Percentiles rank a stretch among this genome's conserved stretches.
phyloP scores from a whole-genome alignment of 2,888 invertebrate genomes.

The Acrocyrtus sp. region DNA sequence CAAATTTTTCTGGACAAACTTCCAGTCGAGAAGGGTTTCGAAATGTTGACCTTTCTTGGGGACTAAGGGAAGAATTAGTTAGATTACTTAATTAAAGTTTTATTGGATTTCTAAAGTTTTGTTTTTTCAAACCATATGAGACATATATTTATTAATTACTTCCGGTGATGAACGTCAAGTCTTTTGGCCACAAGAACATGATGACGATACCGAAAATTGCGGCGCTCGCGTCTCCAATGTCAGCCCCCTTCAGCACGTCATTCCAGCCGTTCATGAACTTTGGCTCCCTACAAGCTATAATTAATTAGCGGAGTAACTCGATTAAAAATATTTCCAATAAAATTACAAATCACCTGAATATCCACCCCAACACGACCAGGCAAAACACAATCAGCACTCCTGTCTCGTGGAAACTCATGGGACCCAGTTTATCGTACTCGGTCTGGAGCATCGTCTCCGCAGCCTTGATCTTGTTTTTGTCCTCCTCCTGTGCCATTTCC shows the following conservation, averaged over 20 bases:
- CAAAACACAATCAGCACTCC: conserved; percentile 32
- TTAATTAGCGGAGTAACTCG: conserved; percentile 24
- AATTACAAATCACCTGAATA: conserved; percentile 12
- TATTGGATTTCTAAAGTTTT: not conserved
- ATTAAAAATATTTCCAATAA: not conserved
- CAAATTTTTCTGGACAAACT: conserved; percentile 46
- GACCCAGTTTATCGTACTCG: conserved; percentile 41
- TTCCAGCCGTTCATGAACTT: conserved; percentile 53
- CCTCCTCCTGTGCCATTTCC: conserved; percentile 5
- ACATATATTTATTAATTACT: conserved; percentile 14
- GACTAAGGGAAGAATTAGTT: conserved; percentile 3
- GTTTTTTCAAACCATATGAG: not conserved
- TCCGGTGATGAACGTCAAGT: conserved; percentile 74
- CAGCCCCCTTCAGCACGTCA: conserved; percentile 28
- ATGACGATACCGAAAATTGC: conserved; percentile 84
- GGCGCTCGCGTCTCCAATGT: conserved; percentile 50
- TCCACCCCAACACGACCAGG: conserved; percentile 14
- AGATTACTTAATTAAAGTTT: not conserved
- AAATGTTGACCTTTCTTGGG: conserved; percentile 27
- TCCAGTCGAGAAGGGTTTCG: conserved; percentile 51
- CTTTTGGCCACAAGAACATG: conserved; percentile 85
- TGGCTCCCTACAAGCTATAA: too few relatives aligned
- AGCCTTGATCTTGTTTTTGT: conserved; percentile 15
- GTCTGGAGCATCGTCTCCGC: conserved; percentile 24
- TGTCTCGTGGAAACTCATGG: conserved; percentile 48